phyloP scores from a whole-genome alignment of 2,888 invertebrate genomes.

The Drosophila cracens region DNA sequence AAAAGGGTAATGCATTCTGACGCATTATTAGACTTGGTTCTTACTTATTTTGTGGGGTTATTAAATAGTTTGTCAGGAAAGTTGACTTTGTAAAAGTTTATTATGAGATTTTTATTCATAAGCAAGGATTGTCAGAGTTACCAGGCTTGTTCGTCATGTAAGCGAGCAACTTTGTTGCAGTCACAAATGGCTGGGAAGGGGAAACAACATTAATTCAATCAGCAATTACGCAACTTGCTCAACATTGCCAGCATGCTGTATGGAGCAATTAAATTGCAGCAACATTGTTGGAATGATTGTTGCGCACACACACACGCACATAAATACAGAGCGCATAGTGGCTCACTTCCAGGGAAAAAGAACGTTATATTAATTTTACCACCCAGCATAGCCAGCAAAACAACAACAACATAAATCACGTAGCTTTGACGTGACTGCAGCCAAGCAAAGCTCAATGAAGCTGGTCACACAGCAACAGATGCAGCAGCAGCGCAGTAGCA shows the following conservation, averaged over 20 bases:
- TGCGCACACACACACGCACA: neutral
- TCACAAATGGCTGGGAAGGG: constrained; percentile 2
- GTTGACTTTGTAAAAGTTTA: neutral
- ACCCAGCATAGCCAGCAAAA: constrained; percentile 45
- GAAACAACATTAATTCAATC: constrained; percentile 29
- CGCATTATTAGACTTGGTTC: constrained; percentile 10
- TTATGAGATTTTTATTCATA: neutral
- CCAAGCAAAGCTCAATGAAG: constrained; percentile 75
- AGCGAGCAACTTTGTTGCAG: neutral
- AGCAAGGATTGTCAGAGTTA: neutral
- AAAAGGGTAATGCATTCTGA: constrained; percentile 32
- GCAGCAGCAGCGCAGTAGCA: constrained; percentile 12
- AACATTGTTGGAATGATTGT: constrained; percentile 63
- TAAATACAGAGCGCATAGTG: constrained; percentile 32
- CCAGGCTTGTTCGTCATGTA: neutral
- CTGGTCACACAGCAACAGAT: constrained; percentile 49
- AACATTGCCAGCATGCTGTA: constrained; percentile 22
- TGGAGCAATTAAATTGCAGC: constrained; percentile 65
- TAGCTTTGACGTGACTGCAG: constrained; percentile 72
- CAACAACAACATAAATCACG: constrained; percentile 59
- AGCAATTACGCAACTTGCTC: constrained; percentile 60
- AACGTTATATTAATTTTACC: constrained; percentile 73
- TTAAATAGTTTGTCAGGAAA: neutral
- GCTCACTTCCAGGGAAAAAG: constrained; percentile 65
- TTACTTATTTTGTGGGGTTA: neutral